phyloP scores from a whole-genome alignment of 1,140 invertebrate species.

The Drosophila sp. region DNA sequence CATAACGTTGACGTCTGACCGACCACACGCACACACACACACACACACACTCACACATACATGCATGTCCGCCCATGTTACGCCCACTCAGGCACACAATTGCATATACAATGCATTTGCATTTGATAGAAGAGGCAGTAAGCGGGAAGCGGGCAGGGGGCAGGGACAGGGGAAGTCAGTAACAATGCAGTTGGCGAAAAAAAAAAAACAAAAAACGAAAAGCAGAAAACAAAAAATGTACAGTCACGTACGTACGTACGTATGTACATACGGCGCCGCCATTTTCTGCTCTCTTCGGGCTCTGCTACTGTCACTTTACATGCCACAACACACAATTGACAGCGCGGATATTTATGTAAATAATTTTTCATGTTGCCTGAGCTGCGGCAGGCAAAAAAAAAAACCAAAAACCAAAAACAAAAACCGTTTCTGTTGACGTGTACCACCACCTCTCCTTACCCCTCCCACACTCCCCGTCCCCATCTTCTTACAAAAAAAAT shows the following conservation, averaged over 20 bases:
- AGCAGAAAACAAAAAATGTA: conserved; percentile 55
- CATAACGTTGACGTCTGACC: conserved; percentile 76
- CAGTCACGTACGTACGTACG: conserved; percentile 62
- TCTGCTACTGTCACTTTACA: conserved; percentile 78
- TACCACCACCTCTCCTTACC: conserved; percentile 22
- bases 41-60: conserved; percentile 6
- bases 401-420: conserved; percentile 48
- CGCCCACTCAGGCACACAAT: conserved; percentile 7
- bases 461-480: background rate
- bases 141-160: conserved; percentile 34
- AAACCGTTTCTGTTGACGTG: conserved; percentile 74
- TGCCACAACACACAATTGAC: conserved; percentile 80
- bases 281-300: conserved; percentile 53
- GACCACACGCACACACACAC: conserved; percentile 40
- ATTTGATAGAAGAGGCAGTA: conserved; percentile 71
- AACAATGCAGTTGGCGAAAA: conserved; percentile 15
- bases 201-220: conserved; percentile 1
- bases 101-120: conserved; percentile 66
- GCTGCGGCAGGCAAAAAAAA: conserved; percentile 35
- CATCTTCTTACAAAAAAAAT: background rate
- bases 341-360: conserved; percentile 80
- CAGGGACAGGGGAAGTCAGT: background rate
- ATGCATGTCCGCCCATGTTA: conserved; percentile 9
- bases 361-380: conserved; percentile 75
- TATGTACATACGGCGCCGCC: conserved; percentile 51